Conservation (phyloP, 2,113 vertebrate genomes). For the Pseudorhombus dupliciocellatus region DNA sequence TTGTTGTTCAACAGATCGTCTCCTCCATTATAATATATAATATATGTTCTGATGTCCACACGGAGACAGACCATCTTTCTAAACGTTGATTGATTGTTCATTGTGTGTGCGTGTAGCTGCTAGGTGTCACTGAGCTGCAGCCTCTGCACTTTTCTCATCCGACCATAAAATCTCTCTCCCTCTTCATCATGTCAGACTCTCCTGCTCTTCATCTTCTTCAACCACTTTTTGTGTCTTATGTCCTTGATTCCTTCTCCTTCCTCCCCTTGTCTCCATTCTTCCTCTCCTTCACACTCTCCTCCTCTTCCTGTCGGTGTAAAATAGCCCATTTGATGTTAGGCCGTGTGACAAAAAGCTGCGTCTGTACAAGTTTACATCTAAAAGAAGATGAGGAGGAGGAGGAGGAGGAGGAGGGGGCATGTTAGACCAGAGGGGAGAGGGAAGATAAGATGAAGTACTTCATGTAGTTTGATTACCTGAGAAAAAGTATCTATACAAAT, state of each 20-base stretch:
- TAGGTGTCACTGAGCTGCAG: constrained; percentile 46
- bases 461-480: no score
- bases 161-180: constrained; percentile 57
- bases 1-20: no score
- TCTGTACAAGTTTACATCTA: background rate
- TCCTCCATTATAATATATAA: no score
- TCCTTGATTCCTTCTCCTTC: background rate
- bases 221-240: background rate
- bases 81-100: no score
- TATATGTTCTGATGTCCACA: no score
- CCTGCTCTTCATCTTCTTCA: background rate
- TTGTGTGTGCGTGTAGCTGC: background rate
- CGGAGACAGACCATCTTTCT: no score
- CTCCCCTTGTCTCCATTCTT: background rate
- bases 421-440: no score
- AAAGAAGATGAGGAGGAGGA: background rate
- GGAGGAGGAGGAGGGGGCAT: no score
- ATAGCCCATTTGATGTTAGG: no score
- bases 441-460: no score
- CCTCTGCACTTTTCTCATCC: constrained; percentile 54
- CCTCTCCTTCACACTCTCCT: background rate
- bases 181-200: constrained; percentile 44
- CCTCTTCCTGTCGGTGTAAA: background rate
- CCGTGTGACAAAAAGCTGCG: constrained; percentile 46
- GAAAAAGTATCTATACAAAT: no score